Percentiles rank a stretch among this genome's conserved stretches.
Evolutionary conservation across 2,888 invertebrate genomes (phyloP).

Genomic region (Julus scanicus): DNA sequence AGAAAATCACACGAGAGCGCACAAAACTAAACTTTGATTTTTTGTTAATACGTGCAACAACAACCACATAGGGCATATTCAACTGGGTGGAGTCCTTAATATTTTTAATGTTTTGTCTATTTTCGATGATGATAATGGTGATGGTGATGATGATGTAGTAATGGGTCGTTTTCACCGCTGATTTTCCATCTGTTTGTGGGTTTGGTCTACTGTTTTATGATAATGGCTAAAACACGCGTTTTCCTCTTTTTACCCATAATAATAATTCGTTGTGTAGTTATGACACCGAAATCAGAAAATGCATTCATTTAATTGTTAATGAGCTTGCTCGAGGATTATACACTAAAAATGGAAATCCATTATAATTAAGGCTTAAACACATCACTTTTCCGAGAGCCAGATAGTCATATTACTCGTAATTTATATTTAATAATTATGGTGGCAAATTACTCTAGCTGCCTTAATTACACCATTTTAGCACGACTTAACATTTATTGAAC

Average conservation of each 20-base stretch:
- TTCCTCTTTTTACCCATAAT: background rate
- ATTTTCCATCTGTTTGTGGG: slow-evolving; percentile 44
- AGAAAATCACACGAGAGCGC: no score
- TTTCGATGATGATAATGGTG: slow-evolving; percentile 28
- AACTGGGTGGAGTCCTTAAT: slow-evolving; percentile 48
- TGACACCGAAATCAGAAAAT: background rate
- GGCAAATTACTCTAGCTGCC: slow-evolving; percentile 6
- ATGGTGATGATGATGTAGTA: background rate
- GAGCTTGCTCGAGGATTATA: background rate
- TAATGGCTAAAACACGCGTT: background rate
- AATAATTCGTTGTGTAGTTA: background rate
- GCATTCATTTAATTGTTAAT: slow-evolving; percentile 19
- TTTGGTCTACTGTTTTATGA: slow-evolving; percentile 29
- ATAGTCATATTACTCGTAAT: background rate
- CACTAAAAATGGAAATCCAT: slow-evolving; percentile 5
- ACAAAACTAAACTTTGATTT: no score
- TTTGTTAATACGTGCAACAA: no score
- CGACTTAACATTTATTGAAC: background rate
- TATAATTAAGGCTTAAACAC: background rate
- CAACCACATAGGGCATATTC: background rate
- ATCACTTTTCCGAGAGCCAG: background rate
- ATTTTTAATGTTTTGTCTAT: slow-evolving; percentile 41
- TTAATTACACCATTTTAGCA: background rate
- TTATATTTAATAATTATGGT: slow-evolving; percentile 7
- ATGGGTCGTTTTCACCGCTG: slow-evolving; percentile 21